A percentile compares a stretch with the other conserved stretches of the same genome.
Conservation (phyloP, 2,113 vertebrate species). For the Phainopepla nitens region DNA sequence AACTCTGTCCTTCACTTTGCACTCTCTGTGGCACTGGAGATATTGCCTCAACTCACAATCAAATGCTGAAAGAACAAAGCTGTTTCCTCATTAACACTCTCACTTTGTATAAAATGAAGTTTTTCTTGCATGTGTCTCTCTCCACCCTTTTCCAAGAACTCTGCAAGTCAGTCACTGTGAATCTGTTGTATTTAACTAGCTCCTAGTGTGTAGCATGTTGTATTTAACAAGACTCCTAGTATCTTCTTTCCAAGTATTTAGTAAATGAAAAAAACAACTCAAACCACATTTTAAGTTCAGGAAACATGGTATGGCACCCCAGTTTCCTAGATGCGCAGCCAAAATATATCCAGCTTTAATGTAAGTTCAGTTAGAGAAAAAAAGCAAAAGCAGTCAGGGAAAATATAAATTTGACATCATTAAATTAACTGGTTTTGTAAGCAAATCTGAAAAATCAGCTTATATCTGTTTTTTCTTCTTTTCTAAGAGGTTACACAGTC, state of each 20-base stretch:
- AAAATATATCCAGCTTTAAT: slow-evolving; percentile 30
- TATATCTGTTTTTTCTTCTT: background rate
- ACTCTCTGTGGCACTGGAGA: background rate
- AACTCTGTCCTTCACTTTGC: background rate
- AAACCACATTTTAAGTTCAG: slow-evolving; percentile 3
- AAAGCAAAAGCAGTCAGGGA: background rate
- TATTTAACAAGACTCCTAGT: background rate
- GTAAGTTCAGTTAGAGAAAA: background rate
- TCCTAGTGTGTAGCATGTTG: too few species aligned
- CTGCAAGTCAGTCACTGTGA: background rate
- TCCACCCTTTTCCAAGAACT: background rate
- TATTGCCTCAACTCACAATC: background rate
- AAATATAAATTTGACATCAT: background rate
- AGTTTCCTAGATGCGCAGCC: slow-evolving; percentile 12
- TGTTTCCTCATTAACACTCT: background rate
- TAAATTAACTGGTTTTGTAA: background rate
- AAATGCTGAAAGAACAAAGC: background rate
- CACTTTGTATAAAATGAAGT: background rate
- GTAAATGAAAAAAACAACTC: slow-evolving; percentile 18
- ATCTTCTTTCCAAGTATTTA: background rate
- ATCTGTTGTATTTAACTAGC: background rate
- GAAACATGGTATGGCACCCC: background rate
- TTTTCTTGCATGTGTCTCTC: rapidly evolving
- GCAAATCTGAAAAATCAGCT: background rate
- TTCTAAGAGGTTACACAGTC: background rate